Conservation (phyloP, 2,113 vertebrate genomes). For the Lamprotornis superbus region DNA sequence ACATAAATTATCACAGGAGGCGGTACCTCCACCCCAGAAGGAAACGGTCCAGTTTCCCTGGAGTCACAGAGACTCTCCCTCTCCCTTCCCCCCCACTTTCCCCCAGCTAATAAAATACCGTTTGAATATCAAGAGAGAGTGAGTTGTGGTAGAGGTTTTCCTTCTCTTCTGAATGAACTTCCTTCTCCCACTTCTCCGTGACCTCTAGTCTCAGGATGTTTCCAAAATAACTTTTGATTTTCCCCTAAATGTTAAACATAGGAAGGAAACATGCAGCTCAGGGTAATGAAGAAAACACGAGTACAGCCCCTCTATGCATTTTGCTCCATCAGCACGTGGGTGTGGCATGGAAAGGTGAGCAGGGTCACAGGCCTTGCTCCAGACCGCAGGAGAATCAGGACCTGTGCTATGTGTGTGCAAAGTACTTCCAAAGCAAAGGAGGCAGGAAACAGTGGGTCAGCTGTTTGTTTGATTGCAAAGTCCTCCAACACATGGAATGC, state of each 20-base stretch:
- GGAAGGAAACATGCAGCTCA: conserved; percentile 2
- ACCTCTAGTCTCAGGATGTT: conserved; percentile 66
- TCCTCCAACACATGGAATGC: not conserved
- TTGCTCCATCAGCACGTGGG: fast-evolving
- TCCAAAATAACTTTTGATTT: conserved; percentile 65
- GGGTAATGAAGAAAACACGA: not conserved
- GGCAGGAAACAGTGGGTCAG: not conserved
- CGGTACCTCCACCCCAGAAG: conserved; percentile 21
- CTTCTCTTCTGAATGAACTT: conserved; percentile 33
- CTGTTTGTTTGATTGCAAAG: not conserved
- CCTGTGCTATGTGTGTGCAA: not conserved
- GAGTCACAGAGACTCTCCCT: not conserved
- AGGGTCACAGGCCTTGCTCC: not conserved
- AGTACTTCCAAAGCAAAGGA: not conserved
- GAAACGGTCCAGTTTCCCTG: conserved; percentile 7
- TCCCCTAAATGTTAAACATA: conserved; percentile 48
- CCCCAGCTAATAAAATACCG: conserved; percentile 60
- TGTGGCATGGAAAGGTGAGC: fast-evolving
- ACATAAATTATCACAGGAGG: conserved; percentile 53
- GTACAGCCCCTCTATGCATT: fast-evolving
- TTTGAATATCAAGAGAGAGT: conserved; percentile 69
- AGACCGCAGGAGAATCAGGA: not conserved
- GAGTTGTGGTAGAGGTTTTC: conserved; percentile 55
- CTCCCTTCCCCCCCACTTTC: not conserved
- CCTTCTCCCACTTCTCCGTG: conserved; percentile 51